These are phyloP conservation scores for Cyclophora punctaria DNA, from an alignment of 2,888 invertebrate species.

Conservation along the genomic window DNA sequence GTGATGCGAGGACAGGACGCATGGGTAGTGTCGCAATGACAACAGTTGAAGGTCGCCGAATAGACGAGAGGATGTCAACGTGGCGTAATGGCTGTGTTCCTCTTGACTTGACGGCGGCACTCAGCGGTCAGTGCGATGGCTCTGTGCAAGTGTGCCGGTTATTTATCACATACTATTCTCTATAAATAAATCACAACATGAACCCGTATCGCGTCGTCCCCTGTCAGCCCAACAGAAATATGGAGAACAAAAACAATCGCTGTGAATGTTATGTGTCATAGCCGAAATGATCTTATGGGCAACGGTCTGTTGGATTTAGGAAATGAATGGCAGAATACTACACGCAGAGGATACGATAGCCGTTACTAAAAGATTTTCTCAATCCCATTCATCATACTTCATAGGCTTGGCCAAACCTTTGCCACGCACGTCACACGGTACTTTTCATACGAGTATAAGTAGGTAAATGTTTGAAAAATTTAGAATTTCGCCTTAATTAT, in stretches of 20 bases:
- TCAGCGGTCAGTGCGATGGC: conserved; percentile 44
- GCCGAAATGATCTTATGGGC: conserved; percentile 25
- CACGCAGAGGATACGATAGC: too few relatives aligned
- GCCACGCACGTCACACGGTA: too few relatives aligned
- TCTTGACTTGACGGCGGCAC: conserved; percentile 20
- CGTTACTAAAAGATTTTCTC: too few relatives aligned
- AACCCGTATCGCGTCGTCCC: conserved; percentile 34
- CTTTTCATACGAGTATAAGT: too few relatives aligned
- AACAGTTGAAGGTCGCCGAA: conserved; percentile 36
- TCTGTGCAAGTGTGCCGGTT: conserved; percentile 38
- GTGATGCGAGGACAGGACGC: conserved; percentile 10
- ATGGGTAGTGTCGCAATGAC: conserved; percentile 27
- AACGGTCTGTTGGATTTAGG: conserved; percentile 3
- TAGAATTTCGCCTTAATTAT: too few relatives aligned
- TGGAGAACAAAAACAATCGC: conserved; percentile 33
- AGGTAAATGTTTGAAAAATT: too few relatives aligned
- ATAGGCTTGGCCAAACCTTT: too few relatives aligned
- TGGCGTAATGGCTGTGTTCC: conserved; percentile 41
- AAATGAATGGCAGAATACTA: too few relatives aligned
- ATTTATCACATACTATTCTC: conserved; percentile 20
- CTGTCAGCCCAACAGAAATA: conserved; percentile 30
- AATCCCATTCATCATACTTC: too few relatives aligned
- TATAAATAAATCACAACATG: conserved; percentile 53
- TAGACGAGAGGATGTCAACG: conserved; percentile 33
- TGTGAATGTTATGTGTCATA: conserved; percentile 28